Conservation (phyloP, 2,113 vertebrate species). For the Panthera uncia region DNA sequence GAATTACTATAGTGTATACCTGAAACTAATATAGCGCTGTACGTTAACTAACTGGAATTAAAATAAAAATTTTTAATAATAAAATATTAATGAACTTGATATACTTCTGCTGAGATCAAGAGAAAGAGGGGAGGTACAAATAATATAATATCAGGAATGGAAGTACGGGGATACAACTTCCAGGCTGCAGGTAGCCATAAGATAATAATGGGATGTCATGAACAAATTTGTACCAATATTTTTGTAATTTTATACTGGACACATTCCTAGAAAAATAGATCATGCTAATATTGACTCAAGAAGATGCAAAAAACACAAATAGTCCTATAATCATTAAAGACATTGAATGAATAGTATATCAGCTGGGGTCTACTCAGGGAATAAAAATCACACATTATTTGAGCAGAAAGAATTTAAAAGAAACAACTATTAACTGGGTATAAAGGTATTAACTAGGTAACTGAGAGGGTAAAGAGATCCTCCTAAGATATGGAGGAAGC, state of each 20-base stretch:
- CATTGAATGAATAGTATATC: neutral
- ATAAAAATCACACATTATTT: neutral
- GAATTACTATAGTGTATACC: neutral
- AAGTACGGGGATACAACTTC: neutral
- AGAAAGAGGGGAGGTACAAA: neutral
- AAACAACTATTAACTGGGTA: neutral
- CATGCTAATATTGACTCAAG: neutral
- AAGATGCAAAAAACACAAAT: neutral
- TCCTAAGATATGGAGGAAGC: neutral
- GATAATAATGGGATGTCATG: neutral
- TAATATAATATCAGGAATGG: neutral
- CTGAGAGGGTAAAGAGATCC: neutral
- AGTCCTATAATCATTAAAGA: neutral
- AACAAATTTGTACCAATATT: neutral
- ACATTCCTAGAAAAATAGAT: neutral
- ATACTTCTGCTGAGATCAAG: neutral
- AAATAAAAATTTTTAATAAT: neutral
- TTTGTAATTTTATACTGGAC: neutral
- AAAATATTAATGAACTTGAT: neutral
- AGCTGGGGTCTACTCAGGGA: neutral
- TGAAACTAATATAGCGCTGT: neutral
- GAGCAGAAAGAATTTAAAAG: neutral
- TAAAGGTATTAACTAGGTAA: neutral
- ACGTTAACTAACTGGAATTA: neutral
- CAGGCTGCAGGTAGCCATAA: neutral